Evolutionary conservation across 2,888 invertebrate genomes (phyloP).

Genomic region (Ypsolopha scabrella): DNA sequence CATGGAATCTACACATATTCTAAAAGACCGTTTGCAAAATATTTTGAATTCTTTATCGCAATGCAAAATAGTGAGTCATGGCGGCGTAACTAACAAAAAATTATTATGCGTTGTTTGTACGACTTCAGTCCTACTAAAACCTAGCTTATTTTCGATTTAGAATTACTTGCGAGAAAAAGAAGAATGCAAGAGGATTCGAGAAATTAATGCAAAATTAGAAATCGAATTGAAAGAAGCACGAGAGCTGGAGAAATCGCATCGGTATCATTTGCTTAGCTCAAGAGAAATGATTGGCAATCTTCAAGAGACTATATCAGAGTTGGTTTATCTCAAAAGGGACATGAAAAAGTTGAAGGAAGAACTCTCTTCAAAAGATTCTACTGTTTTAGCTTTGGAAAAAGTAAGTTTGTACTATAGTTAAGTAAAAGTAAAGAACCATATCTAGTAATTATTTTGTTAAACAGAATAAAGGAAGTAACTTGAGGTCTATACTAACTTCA

Average conservation of each 20-base stretch:
- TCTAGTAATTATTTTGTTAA: no score
- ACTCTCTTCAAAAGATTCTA: conserved; percentile 29
- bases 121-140: background rate
- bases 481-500: no score
- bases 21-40: conserved; percentile 33
- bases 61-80: conserved; percentile 43
- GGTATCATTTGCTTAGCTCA: conserved; percentile 47
- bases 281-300: conserved; percentile 58
- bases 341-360: conserved; percentile 47
- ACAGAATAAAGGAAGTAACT: no score
- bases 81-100: conserved; percentile 2
- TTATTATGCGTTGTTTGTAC: background rate
- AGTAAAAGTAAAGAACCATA: no score
- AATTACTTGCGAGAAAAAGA: conserved; percentile 40
- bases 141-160: conserved; percentile 16
- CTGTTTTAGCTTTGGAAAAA: conserved; percentile 34
- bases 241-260: conserved; percentile 55
- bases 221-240: conserved; percentile 42
- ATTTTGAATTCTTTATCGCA: conserved; percentile 37
- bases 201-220: conserved; percentile 41
- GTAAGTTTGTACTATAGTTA: conserved; percentile 20
- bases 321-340: conserved; percentile 53
- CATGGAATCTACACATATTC: conserved; percentile 10
- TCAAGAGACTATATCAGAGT: conserved; percentile 55
- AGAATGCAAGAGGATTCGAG: conserved; percentile 39